Percentiles rank a stretch among this genome's conserved stretches.
phyloP scores from a whole-genome alignment of 2,888 invertebrate genomes.

The Nemotelus nigrinus region DNA sequence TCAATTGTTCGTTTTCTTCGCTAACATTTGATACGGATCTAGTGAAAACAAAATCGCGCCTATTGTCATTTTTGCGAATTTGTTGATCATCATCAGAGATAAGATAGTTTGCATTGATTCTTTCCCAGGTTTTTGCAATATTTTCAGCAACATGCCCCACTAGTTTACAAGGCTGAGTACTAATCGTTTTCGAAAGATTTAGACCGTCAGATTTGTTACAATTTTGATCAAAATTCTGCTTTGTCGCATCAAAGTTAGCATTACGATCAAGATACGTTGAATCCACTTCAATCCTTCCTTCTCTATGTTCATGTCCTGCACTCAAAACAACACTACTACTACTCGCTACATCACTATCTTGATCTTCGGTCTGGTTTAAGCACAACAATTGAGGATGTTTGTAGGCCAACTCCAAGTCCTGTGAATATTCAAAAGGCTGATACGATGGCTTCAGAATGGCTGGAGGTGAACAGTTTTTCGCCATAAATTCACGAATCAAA shows the following conservation, averaged over 20 bases:
- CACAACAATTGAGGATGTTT: constrained; percentile 64
- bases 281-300: neutral
- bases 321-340: constrained; percentile 4
- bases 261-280: constrained; percentile 15
- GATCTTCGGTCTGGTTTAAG: constrained; percentile 57
- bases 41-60: constrained; percentile 16
- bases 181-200: neutral
- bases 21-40: constrained; percentile 48
- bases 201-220: neutral
- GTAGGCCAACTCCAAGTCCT: constrained; percentile 58
- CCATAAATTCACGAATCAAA: constrained; percentile 53
- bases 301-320: constrained; percentile 5
- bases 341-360: constrained; percentile 35
- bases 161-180: constrained; percentile 47
- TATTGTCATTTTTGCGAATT: neutral
- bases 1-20: constrained; percentile 49
- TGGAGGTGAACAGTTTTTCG: constrained; percentile 51
- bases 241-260: neutral
- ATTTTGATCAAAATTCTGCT: neutral
- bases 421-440: constrained; percentile 45
- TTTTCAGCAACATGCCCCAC: constrained; percentile 52
- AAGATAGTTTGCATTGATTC: constrained; percentile 45
- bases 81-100: neutral
- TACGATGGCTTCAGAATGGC: constrained; percentile 51
- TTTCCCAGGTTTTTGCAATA: constrained; percentile 53